These are phyloP conservation scores for Cercopithecus mona DNA, from an alignment of 2,113 vertebrate species.

Conservation along the genomic window DNA sequence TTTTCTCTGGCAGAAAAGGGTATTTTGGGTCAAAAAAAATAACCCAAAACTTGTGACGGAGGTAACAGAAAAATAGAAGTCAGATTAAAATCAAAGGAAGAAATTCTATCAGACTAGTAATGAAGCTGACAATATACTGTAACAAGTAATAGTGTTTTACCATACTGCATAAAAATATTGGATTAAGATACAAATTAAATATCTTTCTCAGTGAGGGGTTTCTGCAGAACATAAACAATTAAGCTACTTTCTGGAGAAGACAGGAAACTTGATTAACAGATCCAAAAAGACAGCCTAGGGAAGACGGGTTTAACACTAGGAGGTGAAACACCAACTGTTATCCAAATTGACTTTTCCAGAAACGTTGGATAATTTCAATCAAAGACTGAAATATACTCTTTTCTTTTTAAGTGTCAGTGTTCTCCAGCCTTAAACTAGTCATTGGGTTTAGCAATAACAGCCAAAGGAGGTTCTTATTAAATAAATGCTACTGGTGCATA, in stretches of 20 bases:
- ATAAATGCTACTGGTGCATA: neutral
- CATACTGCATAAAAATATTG: conserved; percentile 56
- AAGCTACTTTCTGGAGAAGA: conserved; percentile 51
- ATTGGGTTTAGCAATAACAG: neutral
- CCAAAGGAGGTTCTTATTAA: neutral
- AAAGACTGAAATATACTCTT: conserved; percentile 14
- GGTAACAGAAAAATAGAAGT: conserved; percentile 18
- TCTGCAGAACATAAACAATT: conserved; percentile 67
- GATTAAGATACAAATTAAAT: conserved; percentile 65
- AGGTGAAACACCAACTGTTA: conserved; percentile 59
- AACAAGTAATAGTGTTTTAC: conserved; percentile 13
- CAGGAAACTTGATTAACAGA: conserved; percentile 66
- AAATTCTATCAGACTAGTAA: neutral
- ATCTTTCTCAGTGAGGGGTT: conserved; percentile 51
- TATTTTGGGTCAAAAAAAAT: conserved; percentile 50
- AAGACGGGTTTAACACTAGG: conserved; percentile 53
- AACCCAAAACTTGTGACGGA: conserved; percentile 19
- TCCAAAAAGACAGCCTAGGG: conserved; percentile 29
- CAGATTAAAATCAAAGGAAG: conserved; percentile 47
- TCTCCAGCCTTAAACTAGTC: neutral
- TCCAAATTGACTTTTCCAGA: conserved; percentile 58
- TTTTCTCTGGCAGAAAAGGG: conserved; percentile 64
- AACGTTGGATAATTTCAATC: conserved; percentile 62
- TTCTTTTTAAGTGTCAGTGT: neutral
- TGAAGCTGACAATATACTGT: neutral